phyloP scores from a whole-genome alignment of 2,888 invertebrate genomes.

The Drosophila austrosaltans region DNA sequence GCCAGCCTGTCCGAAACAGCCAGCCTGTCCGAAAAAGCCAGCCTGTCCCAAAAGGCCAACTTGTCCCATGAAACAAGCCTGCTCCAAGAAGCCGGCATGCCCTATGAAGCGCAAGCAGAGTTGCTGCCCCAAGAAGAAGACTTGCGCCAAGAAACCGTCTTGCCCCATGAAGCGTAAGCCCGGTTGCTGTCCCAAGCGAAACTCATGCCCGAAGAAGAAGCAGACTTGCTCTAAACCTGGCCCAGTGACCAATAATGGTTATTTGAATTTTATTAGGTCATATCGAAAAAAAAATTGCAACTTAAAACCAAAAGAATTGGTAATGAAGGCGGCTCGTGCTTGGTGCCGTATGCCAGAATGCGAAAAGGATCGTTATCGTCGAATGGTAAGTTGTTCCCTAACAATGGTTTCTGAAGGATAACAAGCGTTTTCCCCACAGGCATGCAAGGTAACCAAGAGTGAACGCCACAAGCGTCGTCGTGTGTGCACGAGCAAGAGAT shows the following conservation, averaged over 20 bases:
- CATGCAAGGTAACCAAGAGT: not conserved
- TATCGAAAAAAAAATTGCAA: not conserved
- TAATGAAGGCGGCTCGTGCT: not conserved
- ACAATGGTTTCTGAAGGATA: too few relatives aligned
- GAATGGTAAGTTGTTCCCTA: not conserved
- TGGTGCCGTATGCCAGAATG: not conserved
- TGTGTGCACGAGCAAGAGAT: not conserved
- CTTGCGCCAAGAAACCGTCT: not conserved
- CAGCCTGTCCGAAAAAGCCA: not conserved
- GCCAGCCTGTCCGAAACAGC: not conserved
- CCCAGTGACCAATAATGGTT: not conserved
- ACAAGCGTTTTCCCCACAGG: not conserved
- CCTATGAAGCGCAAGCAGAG: too few relatives aligned
- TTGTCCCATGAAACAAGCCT: not conserved
- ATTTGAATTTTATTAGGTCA: not conserved
- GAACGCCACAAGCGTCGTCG: not conserved
- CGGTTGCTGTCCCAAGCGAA: not conserved
- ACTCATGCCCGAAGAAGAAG: not conserved
- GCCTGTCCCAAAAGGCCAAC: not conserved
- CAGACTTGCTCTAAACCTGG: not conserved
- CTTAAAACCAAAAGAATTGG: not conserved
- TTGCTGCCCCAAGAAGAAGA: not conserved
- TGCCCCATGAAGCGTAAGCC: not conserved
- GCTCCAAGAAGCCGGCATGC: not conserved
- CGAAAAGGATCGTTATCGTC: not conserved